phyloP scores from a whole-genome alignment of 2,113 vertebrate genomes.

The Micromys minutus region DNA sequence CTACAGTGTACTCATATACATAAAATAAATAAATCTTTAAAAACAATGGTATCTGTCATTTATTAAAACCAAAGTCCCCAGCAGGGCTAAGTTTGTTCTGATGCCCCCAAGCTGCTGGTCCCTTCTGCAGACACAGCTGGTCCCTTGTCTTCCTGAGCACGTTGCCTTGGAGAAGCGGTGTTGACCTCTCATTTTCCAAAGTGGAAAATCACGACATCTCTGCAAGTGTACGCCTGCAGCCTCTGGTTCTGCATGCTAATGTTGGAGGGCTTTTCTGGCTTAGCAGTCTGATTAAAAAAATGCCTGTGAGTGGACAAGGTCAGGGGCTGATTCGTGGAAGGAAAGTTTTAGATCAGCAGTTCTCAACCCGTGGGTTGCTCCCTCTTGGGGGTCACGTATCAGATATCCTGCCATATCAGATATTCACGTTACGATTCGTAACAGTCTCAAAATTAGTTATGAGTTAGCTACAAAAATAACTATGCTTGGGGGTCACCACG shows the following conservation, averaged over 20 bases:
- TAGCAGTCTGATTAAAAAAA: conserved; percentile 42
- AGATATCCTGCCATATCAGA: background rate
- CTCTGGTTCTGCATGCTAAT: conserved; percentile 72
- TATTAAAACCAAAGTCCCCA: background rate
- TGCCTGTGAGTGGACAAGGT: conserved; percentile 55
- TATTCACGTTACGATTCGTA: background rate
- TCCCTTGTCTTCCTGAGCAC: conserved; percentile 38
- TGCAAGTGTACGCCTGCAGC: conserved; percentile 21
- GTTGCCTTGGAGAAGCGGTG: background rate
- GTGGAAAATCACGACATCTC: conserved; percentile 60
- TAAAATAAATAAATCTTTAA: too few species aligned
- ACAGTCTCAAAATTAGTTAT: background rate
- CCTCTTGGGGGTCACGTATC: background rate
- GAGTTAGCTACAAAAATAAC: background rate
- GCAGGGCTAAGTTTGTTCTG: background rate
- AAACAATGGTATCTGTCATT: background rate
- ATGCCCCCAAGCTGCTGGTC: background rate
- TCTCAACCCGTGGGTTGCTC: background rate
- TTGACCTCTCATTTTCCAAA: conserved; percentile 61
- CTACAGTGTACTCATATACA: too few species aligned
- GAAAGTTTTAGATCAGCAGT: background rate
- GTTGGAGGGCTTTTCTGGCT: conserved; percentile 12
- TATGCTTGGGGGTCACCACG: background rate
- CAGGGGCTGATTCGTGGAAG: conserved; percentile 43
- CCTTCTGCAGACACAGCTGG: background rate